Percentiles rank a stretch among this genome's conserved stretches.
phyloP scores from a whole-genome alignment of 2,797 vertebrate species.

The Ataeniobius toweri region DNA sequence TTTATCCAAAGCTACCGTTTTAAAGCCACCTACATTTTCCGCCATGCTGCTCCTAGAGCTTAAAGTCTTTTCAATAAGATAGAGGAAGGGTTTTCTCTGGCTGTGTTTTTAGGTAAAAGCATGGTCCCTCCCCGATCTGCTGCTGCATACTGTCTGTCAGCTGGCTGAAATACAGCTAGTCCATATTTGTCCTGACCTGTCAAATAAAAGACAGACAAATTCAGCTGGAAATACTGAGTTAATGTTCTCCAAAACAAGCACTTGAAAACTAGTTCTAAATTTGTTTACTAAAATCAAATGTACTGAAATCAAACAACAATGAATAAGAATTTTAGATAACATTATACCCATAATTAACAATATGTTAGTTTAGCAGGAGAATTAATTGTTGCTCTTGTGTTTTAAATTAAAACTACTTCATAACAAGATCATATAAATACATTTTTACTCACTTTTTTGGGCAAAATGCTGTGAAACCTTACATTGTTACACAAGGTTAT shows the following conservation, averaged over 20 bases:
- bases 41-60: not conserved
- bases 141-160: not conserved
- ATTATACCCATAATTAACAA: not conserved
- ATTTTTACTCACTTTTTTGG: not conserved
- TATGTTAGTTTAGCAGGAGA: not conserved
- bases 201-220: not conserved
- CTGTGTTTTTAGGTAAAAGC: not conserved
- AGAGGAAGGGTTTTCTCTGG: not conserved
- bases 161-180: not conserved
- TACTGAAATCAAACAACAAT: not conserved
- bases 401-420: not conserved
- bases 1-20: not conserved
- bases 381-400: not conserved
- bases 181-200: not conserved
- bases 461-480: not conserved
- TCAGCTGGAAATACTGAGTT: not conserved
- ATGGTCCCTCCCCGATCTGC: not conserved
- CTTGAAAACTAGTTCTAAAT: not conserved
- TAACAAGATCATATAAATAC: not conserved
- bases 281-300: not conserved
- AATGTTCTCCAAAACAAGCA: not conserved
- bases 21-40: not conserved
- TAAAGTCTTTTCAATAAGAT: not conserved
- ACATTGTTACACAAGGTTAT: not conserved
- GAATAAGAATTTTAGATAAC: not conserved